Evolutionary conservation across 2,888 invertebrate genomes (phyloP), one percentile per base, ranked within the genome.

Genomic region (Amblyjoppa fuscipennis): DNA sequence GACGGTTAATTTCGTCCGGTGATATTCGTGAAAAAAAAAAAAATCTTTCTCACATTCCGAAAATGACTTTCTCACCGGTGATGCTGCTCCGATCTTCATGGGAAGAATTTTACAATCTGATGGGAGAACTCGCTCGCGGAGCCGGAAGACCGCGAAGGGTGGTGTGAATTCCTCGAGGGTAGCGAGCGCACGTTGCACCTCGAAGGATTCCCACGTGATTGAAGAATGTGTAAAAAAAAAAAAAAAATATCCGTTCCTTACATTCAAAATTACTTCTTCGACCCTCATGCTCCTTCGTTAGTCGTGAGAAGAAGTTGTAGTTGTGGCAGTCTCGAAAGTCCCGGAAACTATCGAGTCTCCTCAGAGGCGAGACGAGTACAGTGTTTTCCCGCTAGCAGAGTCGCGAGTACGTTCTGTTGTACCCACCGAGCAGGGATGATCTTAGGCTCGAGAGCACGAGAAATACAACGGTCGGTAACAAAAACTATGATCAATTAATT

Each of bases 61-160:
- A 81, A 61, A 81, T 81, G 68, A 81, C 73, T 78, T 84, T 84
- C 77, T 84, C 74, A 41, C 31, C 61, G 84, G 59, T 84, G 84
- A 84, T 81, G 80, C 7, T 74, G 25, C 69, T 75, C 69, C 73
- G 81, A 66, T 79, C 61, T 56, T 78, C 74, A 68, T 85, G 84
- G 69, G 81, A 85, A 85, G 75, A 75, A 75, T 41, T 81, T 70
- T 38, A 66, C 59, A 56, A 69, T 74, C 61, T 34, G 20, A 31
- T 9, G 76, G 38, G n/a, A 69, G 31, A 25, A 41, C 28, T 16
- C 38, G 9, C 51, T 68, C 34, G 34, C n/a, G 28, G 45, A 20
- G 51, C 34, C 51, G 34, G 31, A 66, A 66, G 66, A 25, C 38
- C 16, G 13, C n/a, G 51, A 66, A 51, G 76, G 66, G 76, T 51